Evolutionary conservation across 2,797 vertebrate species (phyloP).

Genomic region (Myotis pilosus): DNA sequence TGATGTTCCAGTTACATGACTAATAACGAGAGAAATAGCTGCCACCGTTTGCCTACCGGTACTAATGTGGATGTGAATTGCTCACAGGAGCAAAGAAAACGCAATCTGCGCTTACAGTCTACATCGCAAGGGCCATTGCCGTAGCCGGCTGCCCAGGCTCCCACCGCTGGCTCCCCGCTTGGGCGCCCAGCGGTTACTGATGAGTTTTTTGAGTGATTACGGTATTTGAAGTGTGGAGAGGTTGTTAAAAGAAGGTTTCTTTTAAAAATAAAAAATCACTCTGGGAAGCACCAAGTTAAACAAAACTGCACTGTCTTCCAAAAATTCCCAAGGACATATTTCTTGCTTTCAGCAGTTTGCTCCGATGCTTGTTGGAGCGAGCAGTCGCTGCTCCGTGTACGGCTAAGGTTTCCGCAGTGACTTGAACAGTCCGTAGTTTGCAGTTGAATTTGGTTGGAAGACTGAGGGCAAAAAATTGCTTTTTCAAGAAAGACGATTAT

Average conservation of each 20-base stretch:
- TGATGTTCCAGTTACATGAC: constrained; percentile 46
- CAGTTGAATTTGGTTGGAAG: constrained; percentile 50
- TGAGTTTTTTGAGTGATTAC: constrained; percentile 32
- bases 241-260: background rate
- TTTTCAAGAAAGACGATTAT: constrained; percentile 45
- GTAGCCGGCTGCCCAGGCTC: background rate
- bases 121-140: background rate
- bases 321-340: background rate
- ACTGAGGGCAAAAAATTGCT: background rate
- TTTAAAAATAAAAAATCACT: background rate
- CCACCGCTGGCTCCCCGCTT: background rate
- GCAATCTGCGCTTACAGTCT: background rate
- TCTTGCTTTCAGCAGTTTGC: constrained; percentile 20
- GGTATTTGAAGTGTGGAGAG: constrained; percentile 8
- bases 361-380: background rate
- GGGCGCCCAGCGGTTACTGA: background rate
- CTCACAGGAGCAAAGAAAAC: background rate
- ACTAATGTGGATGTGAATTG: constrained; percentile 5
- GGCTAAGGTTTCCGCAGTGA: background rate
- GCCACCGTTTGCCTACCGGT: background rate
- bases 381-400: background rate
- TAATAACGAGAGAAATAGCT: constrained; percentile 47
- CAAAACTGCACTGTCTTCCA: background rate
- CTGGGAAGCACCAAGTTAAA: constrained; percentile 24
- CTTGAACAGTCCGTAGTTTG: background rate